phyloP scores from a whole-genome alignment of 2,888 invertebrate species.

The Cordylochernes scorpioides region DNA sequence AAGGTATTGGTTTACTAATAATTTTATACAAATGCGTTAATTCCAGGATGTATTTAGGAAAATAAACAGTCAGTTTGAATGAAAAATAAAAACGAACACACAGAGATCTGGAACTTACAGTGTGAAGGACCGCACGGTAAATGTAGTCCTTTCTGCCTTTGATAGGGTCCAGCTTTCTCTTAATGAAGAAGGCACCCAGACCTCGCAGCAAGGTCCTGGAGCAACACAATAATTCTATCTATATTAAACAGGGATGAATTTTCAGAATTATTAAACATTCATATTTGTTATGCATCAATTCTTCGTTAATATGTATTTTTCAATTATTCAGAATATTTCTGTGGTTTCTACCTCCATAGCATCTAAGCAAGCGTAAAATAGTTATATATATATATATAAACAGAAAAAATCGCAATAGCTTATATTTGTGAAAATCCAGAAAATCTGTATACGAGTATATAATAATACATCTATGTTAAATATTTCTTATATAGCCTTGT shows the following conservation, averaged over 20 bases:
- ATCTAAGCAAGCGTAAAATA: too few species aligned
- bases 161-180: constrained; percentile 50
- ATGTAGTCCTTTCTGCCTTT: constrained; percentile 48
- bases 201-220: constrained; percentile 49
- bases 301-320: not conserved
- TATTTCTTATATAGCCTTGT: too few species aligned
- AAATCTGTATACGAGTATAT: too few species aligned
- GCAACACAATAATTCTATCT: not conserved
- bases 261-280: not conserved
- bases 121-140: constrained; percentile 48
- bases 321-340: too few species aligned
- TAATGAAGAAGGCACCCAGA: constrained; percentile 86
- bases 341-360: too few species aligned
- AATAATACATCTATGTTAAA: too few species aligned
- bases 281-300: not conserved
- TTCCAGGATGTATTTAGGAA: too few species aligned
- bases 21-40: too few species aligned
- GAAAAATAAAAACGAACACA: constrained; percentile 1
- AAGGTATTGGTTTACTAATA: too few species aligned
- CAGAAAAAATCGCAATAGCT: too few species aligned
- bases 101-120: constrained; percentile 26
- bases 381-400: too few species aligned
- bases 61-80: not conserved
- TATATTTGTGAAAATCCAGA: too few species aligned
- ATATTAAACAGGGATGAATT: not conserved